Evolutionary conservation across 2,888 invertebrate species (phyloP).

Genomic region (Nomada ruficornis): DNA sequence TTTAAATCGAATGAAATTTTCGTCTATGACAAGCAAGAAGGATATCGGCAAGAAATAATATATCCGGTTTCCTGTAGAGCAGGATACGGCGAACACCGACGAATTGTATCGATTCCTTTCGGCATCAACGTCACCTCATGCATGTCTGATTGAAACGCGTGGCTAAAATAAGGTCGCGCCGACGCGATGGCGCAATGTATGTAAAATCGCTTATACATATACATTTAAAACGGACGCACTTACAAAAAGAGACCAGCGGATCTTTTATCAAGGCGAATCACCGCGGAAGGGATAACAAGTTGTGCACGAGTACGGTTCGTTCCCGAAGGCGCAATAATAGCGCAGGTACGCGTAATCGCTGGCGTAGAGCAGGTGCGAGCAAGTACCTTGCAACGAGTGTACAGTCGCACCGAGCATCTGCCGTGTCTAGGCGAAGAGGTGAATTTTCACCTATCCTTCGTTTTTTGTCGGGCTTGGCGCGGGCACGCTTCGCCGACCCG

Average conservation of each 20-base stretch:
- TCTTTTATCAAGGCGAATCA: constrained; percentile 1
- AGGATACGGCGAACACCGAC: not conserved
- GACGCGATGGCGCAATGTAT: constrained; percentile 34
- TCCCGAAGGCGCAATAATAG: too few relatives aligned
- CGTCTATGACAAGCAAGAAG: too few relatives aligned
- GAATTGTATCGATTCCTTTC: constrained; percentile 6
- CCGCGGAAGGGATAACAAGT: not conserved
- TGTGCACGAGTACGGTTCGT: not conserved
- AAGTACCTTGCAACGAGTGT: constrained; percentile 26
- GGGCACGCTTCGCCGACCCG: not conserved
- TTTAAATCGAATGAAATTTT: too few relatives aligned
- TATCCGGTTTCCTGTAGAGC: not conserved
- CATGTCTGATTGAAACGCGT: not conserved
- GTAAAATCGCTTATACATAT: constrained; percentile 63
- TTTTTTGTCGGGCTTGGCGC: not conserved
- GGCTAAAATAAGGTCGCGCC: constrained; percentile 55
- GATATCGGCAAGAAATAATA: too few relatives aligned
- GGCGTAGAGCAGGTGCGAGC: constrained; percentile 70
- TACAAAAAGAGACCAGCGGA: not conserved
- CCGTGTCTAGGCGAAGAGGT: constrained; percentile 67
- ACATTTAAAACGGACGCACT: not conserved
- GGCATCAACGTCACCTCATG: not conserved
- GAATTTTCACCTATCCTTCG: constrained; percentile 30
- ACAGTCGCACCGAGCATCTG: constrained; percentile 68
- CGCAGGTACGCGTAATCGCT: constrained; percentile 16